phyloP scores from a whole-genome alignment of 2,797 vertebrate genomes.

The Furcifer pardalis region DNA sequence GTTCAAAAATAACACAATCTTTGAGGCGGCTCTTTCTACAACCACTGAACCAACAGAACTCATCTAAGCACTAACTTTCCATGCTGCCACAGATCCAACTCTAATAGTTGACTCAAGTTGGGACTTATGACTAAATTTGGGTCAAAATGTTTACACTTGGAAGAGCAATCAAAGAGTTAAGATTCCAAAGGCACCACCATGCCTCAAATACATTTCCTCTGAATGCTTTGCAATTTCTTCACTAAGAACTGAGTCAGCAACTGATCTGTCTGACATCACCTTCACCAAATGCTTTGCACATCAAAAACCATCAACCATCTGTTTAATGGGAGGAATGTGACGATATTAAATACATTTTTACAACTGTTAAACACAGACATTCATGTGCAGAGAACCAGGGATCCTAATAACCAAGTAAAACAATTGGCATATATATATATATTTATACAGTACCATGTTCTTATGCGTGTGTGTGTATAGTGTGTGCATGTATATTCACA shows the following conservation, averaged over 20 bases:
- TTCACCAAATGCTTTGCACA: slow-evolving; percentile 9
- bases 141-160: background rate
- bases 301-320: slow-evolving; percentile 6
- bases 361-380: background rate
- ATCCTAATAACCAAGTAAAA: background rate
- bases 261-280: background rate
- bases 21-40: too few relatives aligned
- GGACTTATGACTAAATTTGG: too few relatives aligned
- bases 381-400: background rate
- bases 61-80: too few relatives aligned
- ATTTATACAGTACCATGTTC: too few relatives aligned
- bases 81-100: too few relatives aligned
- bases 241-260: slow-evolving; percentile 13
- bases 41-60: too few relatives aligned
- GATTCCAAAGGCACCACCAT: background rate
- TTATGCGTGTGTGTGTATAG: too few relatives aligned
- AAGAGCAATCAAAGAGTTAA: background rate
- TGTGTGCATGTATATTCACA: too few relatives aligned
- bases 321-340: background rate
- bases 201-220: background rate
- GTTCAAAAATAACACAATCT: too few relatives aligned
- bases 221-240: background rate
- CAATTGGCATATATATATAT: background rate
- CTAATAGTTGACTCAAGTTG: too few relatives aligned
- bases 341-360: slow-evolving; percentile 1